Base-by-base conservation (phyloP, 2,888 invertebrate species). In the Drosophila longiperda region DNA sequence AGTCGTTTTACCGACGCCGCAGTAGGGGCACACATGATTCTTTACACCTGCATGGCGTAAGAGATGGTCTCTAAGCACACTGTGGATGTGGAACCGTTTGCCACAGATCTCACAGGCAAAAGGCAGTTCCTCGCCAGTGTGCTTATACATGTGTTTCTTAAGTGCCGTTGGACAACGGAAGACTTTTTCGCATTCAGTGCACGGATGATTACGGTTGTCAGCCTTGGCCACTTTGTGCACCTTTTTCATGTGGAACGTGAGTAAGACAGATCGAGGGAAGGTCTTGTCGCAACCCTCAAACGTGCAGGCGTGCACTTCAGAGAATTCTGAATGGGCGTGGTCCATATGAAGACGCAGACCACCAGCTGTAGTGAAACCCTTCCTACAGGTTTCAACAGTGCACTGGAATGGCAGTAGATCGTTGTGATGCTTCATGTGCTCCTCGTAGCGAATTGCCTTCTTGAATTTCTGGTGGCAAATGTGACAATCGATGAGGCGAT, bases 1-100 rank as follows among this genome's bases (percentile, higher is more conserved):
- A 3, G 92, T 92, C 2, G 92, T 92, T 61, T 92, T 92, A 4
- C 91, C 92, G n/a, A 92, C 91, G 2, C 92, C 92, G 57, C 92
- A 92, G 38, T 92, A 91, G 0, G 92, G 92, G 29, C 92, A 92
- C 0, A 92, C 91, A 42, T 92, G 92, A 42, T 92, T 92, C 65
- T 92, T 92, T 12, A 93, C 92, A n/a, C 92, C 92, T 0, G 92
- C 91, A 66, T 92, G 92, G 0, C 92, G 91, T 69, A 92, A 84
- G 2, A 92, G 78, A 78, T 92, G 93, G 55, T 92, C 92, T 26
- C 92, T 90, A 0, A 93, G 82, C 0, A 92, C 92, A 29, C 92
- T 91, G 53, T 91, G 92, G 8, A 92, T 92, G 50, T 91, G 91
- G 69, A 92, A 92, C 0, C 92, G 89, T 62, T 92, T 92, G 32